phyloP scores from a whole-genome alignment of 2,797 vertebrate genomes.

The Lacerta viridis region DNA sequence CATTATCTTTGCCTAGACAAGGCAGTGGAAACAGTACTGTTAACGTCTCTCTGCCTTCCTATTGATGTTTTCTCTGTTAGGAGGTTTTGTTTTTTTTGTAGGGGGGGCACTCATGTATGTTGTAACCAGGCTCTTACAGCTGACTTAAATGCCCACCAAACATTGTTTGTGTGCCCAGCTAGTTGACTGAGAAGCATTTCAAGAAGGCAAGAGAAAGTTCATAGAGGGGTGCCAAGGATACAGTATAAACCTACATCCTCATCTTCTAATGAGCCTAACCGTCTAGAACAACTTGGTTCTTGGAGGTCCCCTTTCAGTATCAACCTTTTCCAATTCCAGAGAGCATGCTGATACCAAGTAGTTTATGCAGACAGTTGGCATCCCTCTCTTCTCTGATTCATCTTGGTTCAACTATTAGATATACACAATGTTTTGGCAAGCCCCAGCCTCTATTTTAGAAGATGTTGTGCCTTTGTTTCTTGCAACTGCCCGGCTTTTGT shows the following conservation, averaged over 20 bases:
- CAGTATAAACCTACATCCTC: not conserved
- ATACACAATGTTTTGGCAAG: not conserved
- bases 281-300: rapidly evolving
- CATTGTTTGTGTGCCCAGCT: not conserved
- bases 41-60: not conserved
- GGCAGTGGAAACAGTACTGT: not conserved
- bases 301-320: not conserved
- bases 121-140: not conserved
- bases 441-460: not conserved
- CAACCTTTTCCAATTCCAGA: not conserved
- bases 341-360: not conserved
- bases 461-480: slow-evolving; percentile 8
- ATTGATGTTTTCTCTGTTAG: not conserved
- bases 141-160: not conserved
- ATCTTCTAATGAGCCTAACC: not conserved
- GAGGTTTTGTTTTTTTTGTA: too few relatives aligned
- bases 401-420: slow-evolving; percentile 1
- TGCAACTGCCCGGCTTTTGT: slow-evolving; percentile 13
- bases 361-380: not conserved
- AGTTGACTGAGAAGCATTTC: not conserved
- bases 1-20: not conserved
- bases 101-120: not conserved
- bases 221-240: not conserved
- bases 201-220: not conserved
- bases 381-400: not conserved